phyloP scores from a whole-genome alignment of 2,888 invertebrate species.

The Chrysotoxum bicinctum region DNA sequence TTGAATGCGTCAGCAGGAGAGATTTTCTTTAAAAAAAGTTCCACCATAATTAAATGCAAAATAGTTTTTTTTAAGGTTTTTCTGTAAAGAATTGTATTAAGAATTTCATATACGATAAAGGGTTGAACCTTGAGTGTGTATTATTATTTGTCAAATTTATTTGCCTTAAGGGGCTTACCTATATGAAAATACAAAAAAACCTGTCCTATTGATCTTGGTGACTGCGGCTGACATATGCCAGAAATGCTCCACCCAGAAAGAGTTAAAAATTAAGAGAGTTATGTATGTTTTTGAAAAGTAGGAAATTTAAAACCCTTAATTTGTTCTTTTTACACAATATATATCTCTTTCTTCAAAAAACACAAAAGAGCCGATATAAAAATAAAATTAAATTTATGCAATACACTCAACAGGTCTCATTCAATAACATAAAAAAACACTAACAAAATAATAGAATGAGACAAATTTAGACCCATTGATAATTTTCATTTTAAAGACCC shows the following conservation, averaged over 20 bases:
- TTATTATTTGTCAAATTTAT: conserved; percentile 30
- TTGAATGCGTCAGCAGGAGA: conserved; percentile 61
- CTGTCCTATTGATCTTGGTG: conserved; percentile 56
- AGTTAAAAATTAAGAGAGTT: conserved; percentile 8
- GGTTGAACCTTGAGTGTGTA: conserved; percentile 28
- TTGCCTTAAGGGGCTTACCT: neutral
- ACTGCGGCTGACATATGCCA: conserved; percentile 69
- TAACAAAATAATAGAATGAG: no score
- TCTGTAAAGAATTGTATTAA: conserved; percentile 43
- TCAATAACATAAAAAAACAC: no score
- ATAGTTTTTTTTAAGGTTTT: conserved; percentile 50
- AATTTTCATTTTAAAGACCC: no score
- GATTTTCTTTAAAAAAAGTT: conserved; percentile 49
- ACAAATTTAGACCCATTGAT: no score
- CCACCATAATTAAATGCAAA: conserved; percentile 72
- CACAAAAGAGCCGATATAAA: no score
- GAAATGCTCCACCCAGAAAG: conserved; percentile 61
- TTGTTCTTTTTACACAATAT: neutral
- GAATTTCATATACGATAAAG: conserved; percentile 45
- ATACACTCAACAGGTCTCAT: no score
- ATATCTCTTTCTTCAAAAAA: neutral
- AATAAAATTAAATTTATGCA: no score
- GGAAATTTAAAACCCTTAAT: conserved; percentile 27
- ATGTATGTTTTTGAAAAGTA: neutral
- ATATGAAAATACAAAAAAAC: conserved; percentile 31